These are phyloP conservation scores for Talpa occidentalis DNA, from an alignment of 2,113 vertebrate species.

Conservation along the genomic window DNA sequence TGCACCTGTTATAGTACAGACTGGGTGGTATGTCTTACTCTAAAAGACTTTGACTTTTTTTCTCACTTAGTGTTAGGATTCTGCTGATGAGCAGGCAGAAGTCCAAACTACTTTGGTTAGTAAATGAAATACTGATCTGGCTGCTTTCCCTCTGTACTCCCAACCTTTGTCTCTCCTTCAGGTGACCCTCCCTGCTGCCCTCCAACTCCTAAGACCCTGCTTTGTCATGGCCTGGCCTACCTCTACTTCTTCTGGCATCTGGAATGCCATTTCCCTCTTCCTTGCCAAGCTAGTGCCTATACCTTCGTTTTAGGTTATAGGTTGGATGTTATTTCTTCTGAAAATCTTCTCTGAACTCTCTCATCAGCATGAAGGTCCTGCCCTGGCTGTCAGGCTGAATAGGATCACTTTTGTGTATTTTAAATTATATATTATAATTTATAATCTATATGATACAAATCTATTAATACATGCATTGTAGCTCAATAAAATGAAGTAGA, in stretches of 20 bases:
- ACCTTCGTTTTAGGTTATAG: neutral
- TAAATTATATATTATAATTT: too few relatives aligned
- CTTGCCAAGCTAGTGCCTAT: neutral
- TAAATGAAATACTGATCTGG: neutral
- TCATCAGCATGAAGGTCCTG: neutral
- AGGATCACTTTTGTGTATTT: too few relatives aligned
- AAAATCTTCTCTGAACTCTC: neutral
- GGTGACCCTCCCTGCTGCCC: neutral
- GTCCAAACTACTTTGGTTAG: neutral
- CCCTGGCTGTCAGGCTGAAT: too few relatives aligned
- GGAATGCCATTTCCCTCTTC: neutral
- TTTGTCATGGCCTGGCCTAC: neutral
- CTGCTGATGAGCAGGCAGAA: neutral
- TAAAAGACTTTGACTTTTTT: neutral
- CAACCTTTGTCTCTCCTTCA: neutral
- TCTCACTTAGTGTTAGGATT: neutral
- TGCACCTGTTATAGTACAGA: neutral
- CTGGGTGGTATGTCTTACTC: neutral
- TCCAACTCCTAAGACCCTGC: neutral
- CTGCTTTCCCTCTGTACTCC: neutral
- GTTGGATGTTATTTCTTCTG: neutral
- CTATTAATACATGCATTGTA: too few relatives aligned
- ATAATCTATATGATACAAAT: too few relatives aligned
- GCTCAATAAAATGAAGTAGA: too few relatives aligned
- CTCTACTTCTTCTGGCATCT: neutral